These are phyloP conservation scores for Hucho hucho DNA, from an alignment of 2,113 vertebrate genomes.

Conservation along the genomic window DNA sequence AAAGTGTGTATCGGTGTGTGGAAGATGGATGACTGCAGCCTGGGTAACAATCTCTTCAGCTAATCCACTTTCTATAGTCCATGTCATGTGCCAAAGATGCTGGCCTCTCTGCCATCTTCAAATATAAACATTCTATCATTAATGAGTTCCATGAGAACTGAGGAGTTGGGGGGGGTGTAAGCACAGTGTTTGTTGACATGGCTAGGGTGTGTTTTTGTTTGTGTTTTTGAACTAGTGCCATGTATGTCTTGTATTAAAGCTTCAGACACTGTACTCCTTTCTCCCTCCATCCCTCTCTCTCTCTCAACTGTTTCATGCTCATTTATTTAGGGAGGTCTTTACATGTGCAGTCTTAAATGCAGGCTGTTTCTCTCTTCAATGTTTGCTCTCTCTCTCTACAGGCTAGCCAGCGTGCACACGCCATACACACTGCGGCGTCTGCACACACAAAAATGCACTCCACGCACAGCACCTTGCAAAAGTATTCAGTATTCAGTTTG, in stretches of 20 bases:
- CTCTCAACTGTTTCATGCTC: slow-evolving; percentile 38
- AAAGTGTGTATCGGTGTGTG: slow-evolving; percentile 16
- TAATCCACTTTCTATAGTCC: no score
- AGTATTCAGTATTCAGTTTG: no score
- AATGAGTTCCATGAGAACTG: slow-evolving; percentile 17
- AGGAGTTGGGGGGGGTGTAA: neutral
- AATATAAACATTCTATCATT: slow-evolving; percentile 26
- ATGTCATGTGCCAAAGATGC: no score
- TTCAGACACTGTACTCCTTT: slow-evolving; percentile 15
- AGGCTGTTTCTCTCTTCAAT: slow-evolving; percentile 34
- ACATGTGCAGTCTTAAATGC: slow-evolving; percentile 39
- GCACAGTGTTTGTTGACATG: slow-evolving; percentile 1
- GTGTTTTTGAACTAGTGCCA: neutral
- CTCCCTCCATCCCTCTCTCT: neutral
- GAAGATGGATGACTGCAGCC: slow-evolving; percentile 10
- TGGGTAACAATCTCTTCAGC: no score
- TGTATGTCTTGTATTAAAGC: slow-evolving; percentile 21
- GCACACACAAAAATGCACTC: neutral
- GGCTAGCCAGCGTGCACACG: neutral
- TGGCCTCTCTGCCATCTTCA: no score
- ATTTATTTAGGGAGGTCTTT: slow-evolving; percentile 48
- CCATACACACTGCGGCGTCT: neutral
- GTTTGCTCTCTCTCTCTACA: neutral
- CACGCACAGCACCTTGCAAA: neutral
- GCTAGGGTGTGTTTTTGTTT: slow-evolving; percentile 13